Evolutionary conservation across 2,888 invertebrate species (phyloP).

Genomic region (Drosophila siamana): DNA sequence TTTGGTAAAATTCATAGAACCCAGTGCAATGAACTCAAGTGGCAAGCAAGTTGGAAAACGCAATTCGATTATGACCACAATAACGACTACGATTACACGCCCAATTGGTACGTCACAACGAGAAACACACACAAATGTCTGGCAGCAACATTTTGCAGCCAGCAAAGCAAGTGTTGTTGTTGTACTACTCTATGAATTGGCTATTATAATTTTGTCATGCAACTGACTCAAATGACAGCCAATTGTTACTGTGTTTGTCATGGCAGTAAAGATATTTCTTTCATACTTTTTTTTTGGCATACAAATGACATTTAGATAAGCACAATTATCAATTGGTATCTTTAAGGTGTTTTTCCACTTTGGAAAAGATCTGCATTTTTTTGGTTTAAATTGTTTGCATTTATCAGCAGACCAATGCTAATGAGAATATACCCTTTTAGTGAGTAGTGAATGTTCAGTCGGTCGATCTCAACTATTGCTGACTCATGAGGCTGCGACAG

Average conservation of each 20-base stretch:
- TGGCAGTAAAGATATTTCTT: conserved; percentile 5
- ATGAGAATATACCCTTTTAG: background rate
- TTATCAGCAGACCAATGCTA: background rate
- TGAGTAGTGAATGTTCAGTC: background rate
- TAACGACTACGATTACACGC: conserved; percentile 49
- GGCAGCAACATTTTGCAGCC: conserved; percentile 20
- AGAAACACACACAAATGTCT: conserved; percentile 27
- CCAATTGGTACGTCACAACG: conserved; percentile 39
- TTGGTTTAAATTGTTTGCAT: background rate
- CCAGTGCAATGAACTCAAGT: conserved; percentile 59
- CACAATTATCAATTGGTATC: background rate
- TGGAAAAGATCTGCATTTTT: background rate
- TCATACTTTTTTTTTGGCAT: conserved; percentile 6
- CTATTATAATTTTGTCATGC: conserved; percentile 22
- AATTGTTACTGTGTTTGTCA: conserved; percentile 7
- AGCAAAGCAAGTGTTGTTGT: conserved; percentile 10
- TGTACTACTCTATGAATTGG: conserved; percentile 8
- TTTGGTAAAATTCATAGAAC: conserved; percentile 52
- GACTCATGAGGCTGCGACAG: background rate
- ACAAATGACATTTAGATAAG: background rate
- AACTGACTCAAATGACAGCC: conserved; percentile 8
- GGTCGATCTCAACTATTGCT: background rate
- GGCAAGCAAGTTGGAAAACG: conserved; percentile 45
- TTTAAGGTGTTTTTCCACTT: background rate
- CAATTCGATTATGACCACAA: conserved; percentile 53